Evolutionary conservation across 1,140 invertebrate species (phyloP), one percentile per base, ranked within the genome.

Genomic region (Heliothis virescens): DNA sequence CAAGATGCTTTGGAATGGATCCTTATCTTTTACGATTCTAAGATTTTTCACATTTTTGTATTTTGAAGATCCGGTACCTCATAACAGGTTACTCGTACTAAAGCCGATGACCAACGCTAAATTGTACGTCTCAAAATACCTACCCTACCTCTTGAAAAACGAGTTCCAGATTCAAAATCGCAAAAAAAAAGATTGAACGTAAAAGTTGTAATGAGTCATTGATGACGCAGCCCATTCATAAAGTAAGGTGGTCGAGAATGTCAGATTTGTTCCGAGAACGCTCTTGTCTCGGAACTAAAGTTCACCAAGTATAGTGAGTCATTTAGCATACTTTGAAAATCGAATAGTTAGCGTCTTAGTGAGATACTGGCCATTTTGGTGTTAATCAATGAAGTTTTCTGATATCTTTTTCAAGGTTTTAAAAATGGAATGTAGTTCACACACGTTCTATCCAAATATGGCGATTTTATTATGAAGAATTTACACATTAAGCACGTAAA

Each of bases 181-280:
- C 18, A 53, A 50, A 48, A 81, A 83, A 82, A 79, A 84, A 71
- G 73, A 78, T 59, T 60, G 50, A 67, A 13, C 59, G 60, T 63
- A 55, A 81, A 81, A 77, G 75, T 81, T 63, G 67, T 80, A 71
- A 82, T 89, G 87, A 89, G 67, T 87, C 87, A 89, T 18, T 13
- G 29, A 52, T 82, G 81, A 83, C 81, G 80, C 77, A 16, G 59
- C 69, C 84, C 88, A 87, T 86, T 84, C 83, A 87, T 79, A 82
- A 41, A 65, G 63, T 82, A 50, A 83, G 80, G 79, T 81, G 81
- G 76, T 79, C 77, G 73, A 82, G 88, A 88, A 87, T 87, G 86
- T 84, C 88, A 82, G 85, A 82, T 55, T 79, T 77, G 82, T 88
- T 88, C 87, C 67, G 81, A 85, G 89, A 90, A 89, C 60, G 63